phyloP scores from a whole-genome alignment of 2,888 invertebrate species.

The Dysmachus trigonus region DNA sequence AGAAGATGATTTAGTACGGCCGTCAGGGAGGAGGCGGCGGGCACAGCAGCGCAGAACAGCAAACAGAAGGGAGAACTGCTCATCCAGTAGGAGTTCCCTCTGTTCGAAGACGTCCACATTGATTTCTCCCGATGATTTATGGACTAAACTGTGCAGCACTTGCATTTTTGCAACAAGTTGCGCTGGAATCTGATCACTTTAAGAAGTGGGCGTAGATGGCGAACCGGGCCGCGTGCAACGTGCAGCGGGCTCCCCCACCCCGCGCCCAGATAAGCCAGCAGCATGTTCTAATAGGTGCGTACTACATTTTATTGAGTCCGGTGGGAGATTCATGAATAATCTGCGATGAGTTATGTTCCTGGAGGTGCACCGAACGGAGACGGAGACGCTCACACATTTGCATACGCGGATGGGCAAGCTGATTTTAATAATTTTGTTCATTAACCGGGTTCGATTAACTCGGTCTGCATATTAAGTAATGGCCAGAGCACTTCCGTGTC shows the following conservation, averaged over 20 bases:
- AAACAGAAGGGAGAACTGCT: constrained; percentile 38
- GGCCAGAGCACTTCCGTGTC: not conserved
- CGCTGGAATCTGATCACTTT: constrained; percentile 34
- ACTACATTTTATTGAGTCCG: constrained; percentile 46
- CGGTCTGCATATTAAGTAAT: constrained; percentile 33
- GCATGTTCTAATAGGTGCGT: constrained; percentile 41
- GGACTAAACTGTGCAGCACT: constrained; percentile 46
- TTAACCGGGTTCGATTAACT: constrained; percentile 29
- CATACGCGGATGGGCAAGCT: not conserved
- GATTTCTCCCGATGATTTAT: constrained; percentile 55
- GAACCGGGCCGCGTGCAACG: too few relatives aligned
- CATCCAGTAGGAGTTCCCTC: constrained; percentile 52
- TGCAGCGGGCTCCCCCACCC: constrained; percentile 47
- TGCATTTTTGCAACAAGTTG: constrained; percentile 53
- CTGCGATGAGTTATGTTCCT: constrained; percentile 22
- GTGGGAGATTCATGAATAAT: constrained; percentile 37
- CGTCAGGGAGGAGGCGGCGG: not conserved
- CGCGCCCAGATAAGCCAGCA: not conserved
- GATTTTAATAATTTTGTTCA: constrained; percentile 28
- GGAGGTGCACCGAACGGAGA: not conserved
- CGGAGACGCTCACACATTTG: constrained; percentile 18
- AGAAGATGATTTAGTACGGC: constrained; percentile 52
- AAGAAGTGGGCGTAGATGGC: constrained; percentile 37
- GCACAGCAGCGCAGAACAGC: constrained; percentile 22
- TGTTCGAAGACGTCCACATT: constrained; percentile 52